Evolutionary conservation across 1,140 invertebrate genomes (phyloP), one percentile per base, ranked within the genome.

Genomic region (Neodiprion fabricii): DNA sequence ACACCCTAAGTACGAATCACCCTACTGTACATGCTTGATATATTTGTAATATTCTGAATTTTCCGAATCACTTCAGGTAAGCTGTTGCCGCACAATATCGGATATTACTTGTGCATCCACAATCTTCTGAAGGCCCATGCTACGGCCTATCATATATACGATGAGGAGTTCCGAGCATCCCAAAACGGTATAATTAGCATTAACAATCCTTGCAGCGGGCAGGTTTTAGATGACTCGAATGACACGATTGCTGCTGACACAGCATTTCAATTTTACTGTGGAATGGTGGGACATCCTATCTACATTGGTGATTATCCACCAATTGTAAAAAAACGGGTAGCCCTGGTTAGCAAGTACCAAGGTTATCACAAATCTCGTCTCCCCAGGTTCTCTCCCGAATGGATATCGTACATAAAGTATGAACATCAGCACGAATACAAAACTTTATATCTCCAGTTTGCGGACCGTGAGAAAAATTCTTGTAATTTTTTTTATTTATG

Each of bases 71-170:
- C 85, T 21, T 87, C 88, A 0, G 88, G 89, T 4, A 85, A 80
- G 1, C 82, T 84, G 21, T 75, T 84, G 49, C 83, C 28, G 49
- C 83, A 84, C 5, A 88, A 88, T 8, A 75, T 89, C 1, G 89
- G 83, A 0, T 85, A 88, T 74, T 92, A 91, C 75, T 40, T 90
- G 12, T 90, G 90, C 69, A 85, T 82, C 0, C 90, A 92, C 74
- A 88, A 90, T 75, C 75, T 90, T 0, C 68, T 92, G 1, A 87
- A 90, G 49, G 89, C 89, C 4, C 91, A 92, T 75, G 91, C 91
- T 0, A 86, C 77, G 48, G 89, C 86, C 1, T 69, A 67, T 71
- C 47, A 74, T 14, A 61, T 61, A 9, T 61, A 61, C 53, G 53
- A 61, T 8, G 53, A 61, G 4, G 53, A 61, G 8, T 61, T 61